These are phyloP conservation scores for Balaenoptera acutorostrata DNA, from an alignment of 2,113 vertebrate species.

Conservation along the genomic window DNA sequence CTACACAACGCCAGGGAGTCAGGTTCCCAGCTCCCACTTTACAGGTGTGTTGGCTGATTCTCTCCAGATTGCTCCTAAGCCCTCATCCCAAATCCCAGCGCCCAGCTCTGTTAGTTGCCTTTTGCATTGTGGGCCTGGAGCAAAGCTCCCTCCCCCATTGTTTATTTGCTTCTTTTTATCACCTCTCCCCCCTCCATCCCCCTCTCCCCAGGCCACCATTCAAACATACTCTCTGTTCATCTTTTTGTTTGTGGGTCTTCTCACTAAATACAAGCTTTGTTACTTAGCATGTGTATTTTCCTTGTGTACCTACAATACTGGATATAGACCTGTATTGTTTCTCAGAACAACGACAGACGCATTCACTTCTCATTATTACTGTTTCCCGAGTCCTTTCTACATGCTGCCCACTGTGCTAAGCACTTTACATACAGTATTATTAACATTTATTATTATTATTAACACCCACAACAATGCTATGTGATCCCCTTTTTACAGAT, in stretches of 20 bases:
- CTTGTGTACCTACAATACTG: no score
- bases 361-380: neutral
- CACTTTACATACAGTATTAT: neutral
- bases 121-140: neutral
- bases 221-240: neutral
- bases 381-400: neutral
- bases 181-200: neutral
- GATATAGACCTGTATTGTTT: no score
- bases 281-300: neutral
- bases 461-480: no score
- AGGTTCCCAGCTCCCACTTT: neutral
- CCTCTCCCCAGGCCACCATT: neutral
- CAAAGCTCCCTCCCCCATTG: fast-evolving
- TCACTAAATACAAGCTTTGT: neutral
- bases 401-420: no score
- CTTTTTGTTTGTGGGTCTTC: neutral
- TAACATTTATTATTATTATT: neutral
- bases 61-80: neutral
- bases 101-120: neutral
- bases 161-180: neutral
- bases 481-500: neutral
- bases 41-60: no score
- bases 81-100: neutral
- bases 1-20: neutral
- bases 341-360: neutral